A percentile compares a stretch with the other conserved stretches of the same genome.
Evolutionary conservation across 2,888 invertebrate species (phyloP).

Genomic region (Oscheius sp.): DNA sequence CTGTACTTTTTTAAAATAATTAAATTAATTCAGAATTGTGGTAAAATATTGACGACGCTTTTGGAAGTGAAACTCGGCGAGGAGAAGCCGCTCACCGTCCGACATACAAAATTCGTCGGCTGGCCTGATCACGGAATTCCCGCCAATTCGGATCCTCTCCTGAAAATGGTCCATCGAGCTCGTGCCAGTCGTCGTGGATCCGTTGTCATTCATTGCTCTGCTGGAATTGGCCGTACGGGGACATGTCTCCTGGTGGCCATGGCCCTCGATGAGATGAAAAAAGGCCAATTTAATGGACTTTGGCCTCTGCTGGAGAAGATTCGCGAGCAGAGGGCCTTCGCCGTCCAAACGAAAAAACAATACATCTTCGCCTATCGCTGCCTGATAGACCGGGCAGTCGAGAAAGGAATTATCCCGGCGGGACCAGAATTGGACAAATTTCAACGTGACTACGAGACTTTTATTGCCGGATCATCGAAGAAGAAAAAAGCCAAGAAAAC

Average conservation of each 20-base stretch:
- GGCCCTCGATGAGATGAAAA: not conserved
- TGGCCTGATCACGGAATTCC: not conserved
- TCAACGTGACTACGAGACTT: too few species aligned
- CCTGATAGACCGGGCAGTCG: too few species aligned
- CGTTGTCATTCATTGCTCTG: not conserved
- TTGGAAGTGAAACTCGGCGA: not conserved
- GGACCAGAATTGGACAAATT: too few species aligned
- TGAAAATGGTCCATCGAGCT: not conserved
- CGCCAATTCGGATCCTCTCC: not conserved
- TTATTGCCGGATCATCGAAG: too few species aligned
- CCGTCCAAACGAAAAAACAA: not conserved
- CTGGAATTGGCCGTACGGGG: conserved; percentile 1
- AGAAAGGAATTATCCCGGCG: too few species aligned
- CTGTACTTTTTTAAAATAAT: too few species aligned
- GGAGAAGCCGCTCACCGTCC: not conserved
- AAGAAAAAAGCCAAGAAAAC: too few species aligned
- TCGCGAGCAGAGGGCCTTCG: not conserved
- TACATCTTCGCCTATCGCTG: not conserved
- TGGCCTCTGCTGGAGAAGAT: not conserved
- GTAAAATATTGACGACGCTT: not conserved
- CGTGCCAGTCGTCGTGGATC: not conserved
- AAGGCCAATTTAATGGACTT: not conserved
- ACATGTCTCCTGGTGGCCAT: not conserved
- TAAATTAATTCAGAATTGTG: not conserved
- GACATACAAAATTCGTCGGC: not conserved